A percentile compares a stretch with the other conserved stretches of the same genome.
Evolutionary conservation across 2,888 invertebrate species (phyloP).

Genomic region (Oxyteleia sp.): DNA sequence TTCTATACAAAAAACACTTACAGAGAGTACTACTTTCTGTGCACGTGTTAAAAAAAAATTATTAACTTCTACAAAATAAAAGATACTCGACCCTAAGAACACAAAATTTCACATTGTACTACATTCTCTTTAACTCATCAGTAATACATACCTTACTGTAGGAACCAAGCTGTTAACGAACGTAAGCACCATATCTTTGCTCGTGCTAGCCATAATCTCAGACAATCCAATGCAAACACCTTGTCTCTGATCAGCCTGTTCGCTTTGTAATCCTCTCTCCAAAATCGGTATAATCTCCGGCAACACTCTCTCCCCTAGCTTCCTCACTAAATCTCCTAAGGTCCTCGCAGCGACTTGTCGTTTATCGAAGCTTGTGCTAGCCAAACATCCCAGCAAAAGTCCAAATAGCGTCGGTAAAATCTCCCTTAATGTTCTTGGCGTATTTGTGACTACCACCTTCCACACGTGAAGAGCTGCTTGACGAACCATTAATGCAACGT

Average conservation of each 20-base stretch:
- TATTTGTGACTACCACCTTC: constrained; percentile 99
- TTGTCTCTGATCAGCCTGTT: constrained; percentile 97
- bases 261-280: constrained; percentile 96
- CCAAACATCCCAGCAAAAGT: constrained; percentile 96
- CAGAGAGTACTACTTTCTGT: too few relatives aligned
- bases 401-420: constrained; percentile 98
- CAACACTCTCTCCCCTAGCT: constrained; percentile 98
- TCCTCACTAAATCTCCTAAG: constrained; percentile 98
- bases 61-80: too few relatives aligned
- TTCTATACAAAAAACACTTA: too few relatives aligned
- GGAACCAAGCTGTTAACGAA: constrained; percentile 96
- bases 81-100: too few relatives aligned
- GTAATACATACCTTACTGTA: constrained; percentile 92
- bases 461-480: constrained; percentile 99
- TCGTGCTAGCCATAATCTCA: constrained; percentile 99
- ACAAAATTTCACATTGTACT: too few relatives aligned
- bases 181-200: constrained; percentile 96
- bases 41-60: too few relatives aligned
- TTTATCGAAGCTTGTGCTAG: constrained; percentile 98
- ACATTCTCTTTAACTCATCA: too few relatives aligned
- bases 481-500: constrained; percentile 98
- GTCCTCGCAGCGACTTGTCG: constrained; percentile 98
- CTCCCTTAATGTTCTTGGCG: constrained; percentile 98
- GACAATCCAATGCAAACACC: constrained; percentile 99
- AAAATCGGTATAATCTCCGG: constrained; percentile 99